Evolutionary conservation across 1,140 invertebrate genomes (phyloP), one percentile per base, ranked within the genome.

Genomic region (Hycleus phaleratus): DNA sequence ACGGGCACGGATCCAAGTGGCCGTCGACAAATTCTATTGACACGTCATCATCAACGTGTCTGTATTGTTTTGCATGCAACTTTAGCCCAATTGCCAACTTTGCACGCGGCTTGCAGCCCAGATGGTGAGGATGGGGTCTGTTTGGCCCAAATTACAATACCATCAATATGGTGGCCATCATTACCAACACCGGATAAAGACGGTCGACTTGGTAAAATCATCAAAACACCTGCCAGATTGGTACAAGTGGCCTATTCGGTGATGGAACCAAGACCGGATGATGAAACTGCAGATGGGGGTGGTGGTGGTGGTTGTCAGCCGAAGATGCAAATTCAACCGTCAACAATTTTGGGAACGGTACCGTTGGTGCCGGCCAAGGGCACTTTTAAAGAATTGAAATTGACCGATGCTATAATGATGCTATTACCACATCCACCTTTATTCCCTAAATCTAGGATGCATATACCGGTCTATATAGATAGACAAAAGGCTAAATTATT

Each of bases 121-220:
- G 89, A 91, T 70, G 88, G 87, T 3, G 87, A 91, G 62, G 91
- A 94, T 66, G 91, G 90, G 0, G 91, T 92, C 0, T 96, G 93
- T 66, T 77, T 95, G 43, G 91, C 91, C 9, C 88, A 91, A 66
- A 75, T 86, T 4, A 85, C 83, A 4, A 81, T 96, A 6, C 93
- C 93, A 0, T 84, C 89, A 0, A 80, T 82, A 42, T 95, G 92
- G 91, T 96, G 91, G 91, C 86, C 90, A 18, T 81, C 86, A 0
- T 68, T 85, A 46, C 82, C 83, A 4, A 75, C 81, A 0, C 82
- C 77, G 0, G 77, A 79, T 55, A 80, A 78, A 62, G 79, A 81
- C 6, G 79, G 78, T 38, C 80, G 72, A 65, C 80, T 72, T 69
- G 78, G 46, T 66, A 78, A 60, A 54, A 63, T 81, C 70, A 62